A percentile compares a stretch with the other conserved stretches of the same genome.
Conservation (phyloP, 2,113 vertebrate species). For the Rhea americana region DNA sequence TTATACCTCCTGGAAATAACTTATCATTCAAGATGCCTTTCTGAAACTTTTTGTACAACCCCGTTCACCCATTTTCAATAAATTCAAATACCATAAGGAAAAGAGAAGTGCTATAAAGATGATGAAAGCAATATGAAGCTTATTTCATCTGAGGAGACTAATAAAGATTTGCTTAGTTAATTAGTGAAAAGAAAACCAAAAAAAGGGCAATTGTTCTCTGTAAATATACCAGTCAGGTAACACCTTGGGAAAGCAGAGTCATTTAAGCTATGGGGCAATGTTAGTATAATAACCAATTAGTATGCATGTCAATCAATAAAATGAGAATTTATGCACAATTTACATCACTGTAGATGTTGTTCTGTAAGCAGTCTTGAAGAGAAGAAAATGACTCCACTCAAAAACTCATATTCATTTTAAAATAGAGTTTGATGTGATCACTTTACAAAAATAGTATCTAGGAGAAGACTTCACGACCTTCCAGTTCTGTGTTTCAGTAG, state of each 20-base stretch:
- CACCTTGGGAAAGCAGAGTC: not conserved
- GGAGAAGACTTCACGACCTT: not conserved
- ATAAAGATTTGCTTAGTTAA: not conserved
- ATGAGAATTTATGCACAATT: not conserved
- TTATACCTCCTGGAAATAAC: not conserved
- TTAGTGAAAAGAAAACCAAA: not conserved
- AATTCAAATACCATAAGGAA: not conserved
- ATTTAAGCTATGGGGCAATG: not conserved
- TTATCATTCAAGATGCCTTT: not conserved
- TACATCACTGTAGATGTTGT: not conserved
- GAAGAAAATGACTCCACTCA: not conserved
- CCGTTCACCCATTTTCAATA: not conserved
- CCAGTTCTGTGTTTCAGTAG: not conserved
- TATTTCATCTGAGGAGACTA: not conserved
- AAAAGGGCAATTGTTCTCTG: not conserved
- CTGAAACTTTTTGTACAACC: not conserved
- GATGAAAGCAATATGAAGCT: not conserved
- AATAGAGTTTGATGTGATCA: not conserved
- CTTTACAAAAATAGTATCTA: not conserved
- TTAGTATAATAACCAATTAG: not conserved
- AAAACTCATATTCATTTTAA: not conserved
- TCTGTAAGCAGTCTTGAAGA: not conserved
- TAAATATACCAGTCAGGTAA: not conserved
- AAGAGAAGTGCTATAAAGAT: not conserved
- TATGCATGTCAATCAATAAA: not conserved